Evolutionary conservation across 2,113 vertebrate species (phyloP), one percentile per base, ranked within the genome.

Genomic region (Oncorhynchus keta): DNA sequence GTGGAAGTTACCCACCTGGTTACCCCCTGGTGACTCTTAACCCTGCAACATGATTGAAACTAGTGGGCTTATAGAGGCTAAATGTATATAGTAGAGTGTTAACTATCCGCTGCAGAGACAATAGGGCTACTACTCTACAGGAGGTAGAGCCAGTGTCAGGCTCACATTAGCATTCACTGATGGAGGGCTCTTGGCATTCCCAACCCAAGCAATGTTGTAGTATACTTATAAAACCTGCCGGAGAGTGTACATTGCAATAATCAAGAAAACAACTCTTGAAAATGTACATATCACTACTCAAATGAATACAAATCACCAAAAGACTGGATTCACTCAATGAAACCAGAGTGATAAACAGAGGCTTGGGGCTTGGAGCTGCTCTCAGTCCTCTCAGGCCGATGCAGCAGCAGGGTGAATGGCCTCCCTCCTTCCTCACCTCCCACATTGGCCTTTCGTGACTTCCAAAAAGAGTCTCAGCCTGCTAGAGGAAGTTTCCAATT

Each of bases 401-500:
- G 68, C 78, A 69, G 74, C 51, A 18, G 39, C 1, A 55, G 51
- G 3, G 14, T 14, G 51, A 55, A 55, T 77, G 82, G 71, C 79
- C 82, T 75, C 78, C 75, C 90, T 89, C 83, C 91, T 64, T 89
- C 83, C 91, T 68, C 85, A 91, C 73, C 51, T 75, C 72, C 77
- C 80, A 81, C 80, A 88, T 87, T 84, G 89, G 90, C 78, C 88
- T 92, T 91, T 92, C 88, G 89, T 93, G 89, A 92, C 89, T 90
- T 92, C 89, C 91, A 88, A 78, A 91, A 88, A 89, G 92, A 91
- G 84, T 89, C 89, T 89, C 89, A 88, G 90, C 86, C 88, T 90
- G 90, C 81, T 84, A 88, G 90, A 91, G 92, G 93, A 94, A 90
- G 91, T 92, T 92, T 94, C 93, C 91, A 87, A 89, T 90, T 88